phyloP scores from a whole-genome alignment of 2,113 vertebrate genomes.

The Ctenomys sociabilis region DNA sequence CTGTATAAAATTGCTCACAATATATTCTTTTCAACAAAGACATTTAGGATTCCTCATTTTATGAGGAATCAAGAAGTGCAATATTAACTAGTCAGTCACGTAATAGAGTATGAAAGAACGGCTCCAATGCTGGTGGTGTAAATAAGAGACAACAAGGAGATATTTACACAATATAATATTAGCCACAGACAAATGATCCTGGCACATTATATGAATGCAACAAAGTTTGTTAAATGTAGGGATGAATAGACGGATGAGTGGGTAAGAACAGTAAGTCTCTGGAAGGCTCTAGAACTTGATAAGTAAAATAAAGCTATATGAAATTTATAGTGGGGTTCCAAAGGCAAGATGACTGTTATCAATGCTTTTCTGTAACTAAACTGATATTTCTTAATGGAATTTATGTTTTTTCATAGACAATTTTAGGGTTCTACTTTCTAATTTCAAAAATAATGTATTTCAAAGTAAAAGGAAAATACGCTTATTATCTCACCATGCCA shows the following conservation, averaged over 20 bases:
- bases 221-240: not conserved
- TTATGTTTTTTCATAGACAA: slow-evolving; percentile 16
- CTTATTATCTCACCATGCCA: not conserved
- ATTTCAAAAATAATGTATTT: slow-evolving; percentile 58
- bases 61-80: slow-evolving; percentile 20
- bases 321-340: not conserved
- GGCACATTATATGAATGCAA: not conserved
- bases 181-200: not conserved
- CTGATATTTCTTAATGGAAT: slow-evolving; percentile 33
- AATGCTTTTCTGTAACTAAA: not conserved
- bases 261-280: not conserved
- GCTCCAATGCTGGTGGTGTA: not conserved
- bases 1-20: not conserved
- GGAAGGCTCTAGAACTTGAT: not conserved
- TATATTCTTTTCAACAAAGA: slow-evolving; percentile 33
- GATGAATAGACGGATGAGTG: not conserved
- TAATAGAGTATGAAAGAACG: slow-evolving; percentile 7
- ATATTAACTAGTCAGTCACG: not conserved
- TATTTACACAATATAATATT: not conserved
- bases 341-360: not conserved
- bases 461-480: not conserved
- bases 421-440: slow-evolving; percentile 6
- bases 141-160: slow-evolving; percentile 27
- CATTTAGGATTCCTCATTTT: not conserved
- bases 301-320: not conserved